Conservation (phyloP, 2,888 invertebrate species). For the Heliconius cydno region DNA sequence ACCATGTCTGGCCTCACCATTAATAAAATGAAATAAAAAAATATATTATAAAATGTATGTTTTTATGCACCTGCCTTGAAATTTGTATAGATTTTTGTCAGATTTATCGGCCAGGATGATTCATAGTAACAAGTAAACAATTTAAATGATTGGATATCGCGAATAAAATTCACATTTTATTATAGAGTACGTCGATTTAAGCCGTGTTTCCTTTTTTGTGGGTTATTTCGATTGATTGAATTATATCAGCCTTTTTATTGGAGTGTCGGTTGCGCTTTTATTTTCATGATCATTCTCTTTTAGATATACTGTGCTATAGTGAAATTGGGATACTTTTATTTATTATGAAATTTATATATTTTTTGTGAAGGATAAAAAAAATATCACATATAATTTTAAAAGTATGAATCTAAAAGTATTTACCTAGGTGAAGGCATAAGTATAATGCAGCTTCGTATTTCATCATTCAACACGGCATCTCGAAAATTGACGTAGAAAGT, state of each 20-base stretch:
- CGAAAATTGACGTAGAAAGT: background rate
- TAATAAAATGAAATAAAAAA: conserved; percentile 35
- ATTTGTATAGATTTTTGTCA: conserved; percentile 38
- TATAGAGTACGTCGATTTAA: conserved; percentile 24
- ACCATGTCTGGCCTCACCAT: background rate
- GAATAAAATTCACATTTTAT: conserved; percentile 34
- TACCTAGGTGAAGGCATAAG: no score
- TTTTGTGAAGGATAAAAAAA: conserved; percentile 24
- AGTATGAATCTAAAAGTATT: background rate
- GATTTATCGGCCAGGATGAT: conserved; percentile 40
- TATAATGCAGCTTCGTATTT: background rate
- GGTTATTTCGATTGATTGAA: conserved; percentile 19
- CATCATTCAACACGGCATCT: background rate
- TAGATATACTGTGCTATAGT: background rate
- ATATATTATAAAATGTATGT: conserved; percentile 44
- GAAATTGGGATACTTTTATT: background rate
- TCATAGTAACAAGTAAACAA: conserved; percentile 40
- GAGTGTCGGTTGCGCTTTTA: conserved; percentile 11
- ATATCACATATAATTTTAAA: background rate
- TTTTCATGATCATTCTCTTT: conserved; percentile 10
- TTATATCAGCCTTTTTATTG: conserved; percentile 22
- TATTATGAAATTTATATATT: background rate
- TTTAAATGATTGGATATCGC: conserved; percentile 32
- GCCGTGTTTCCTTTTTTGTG: conserved; percentile 23
- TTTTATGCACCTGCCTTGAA: conserved; percentile 45